Evolutionary conservation across 2,888 invertebrate genomes (phyloP), one percentile per base, ranked within the genome.

Genomic region (Hemistola chrysoprasaria): DNA sequence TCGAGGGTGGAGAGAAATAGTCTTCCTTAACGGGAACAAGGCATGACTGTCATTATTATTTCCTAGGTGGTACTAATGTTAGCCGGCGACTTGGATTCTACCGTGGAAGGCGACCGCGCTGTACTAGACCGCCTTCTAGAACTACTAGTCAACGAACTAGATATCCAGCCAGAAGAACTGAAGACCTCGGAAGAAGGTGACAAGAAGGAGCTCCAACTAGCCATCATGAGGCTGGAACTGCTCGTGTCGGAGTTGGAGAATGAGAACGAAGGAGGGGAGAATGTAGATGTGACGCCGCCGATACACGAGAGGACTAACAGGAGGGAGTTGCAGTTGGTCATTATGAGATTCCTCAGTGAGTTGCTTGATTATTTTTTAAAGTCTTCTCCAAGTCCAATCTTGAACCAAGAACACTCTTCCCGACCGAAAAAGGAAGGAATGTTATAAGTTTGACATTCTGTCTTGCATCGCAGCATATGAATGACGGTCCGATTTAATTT

Each of bases 81-180:
- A 35, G 96, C 96, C 0, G 93, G 95, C 5, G 97, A 98, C 76
- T 90, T 98, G 11, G 97, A 97, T 76, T 94, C 95, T 0, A 94
- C 93, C 60, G 94, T 95, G 21, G 97, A 95, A 65, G 90, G 92
- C 26, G 96, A 98, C 73, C 92, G 93, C 58, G 90, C 91, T 0
- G 94, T 95, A 20, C 86, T 98, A 8, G 95, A 95, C 56, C 91
- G 92, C 0, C 84, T 98, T 2, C 90, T 98, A 0, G 90, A 91
- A 8, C 91, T 94, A 0, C 83, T 97, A 1, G 92, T 97, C 0
- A 90, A 91, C 1, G 94, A 95, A 65, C 78, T 95, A 24, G 92
- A 93, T 61, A 93, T 95, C 71, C 91, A 90, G 85, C 78, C 50
- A 27, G 83, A 69, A 53, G 90, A 67, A n/a, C n/a, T n/a, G 62